Base-by-base conservation (phyloP, 2,113 vertebrate genomes). In the Grallaria varia region DNA sequence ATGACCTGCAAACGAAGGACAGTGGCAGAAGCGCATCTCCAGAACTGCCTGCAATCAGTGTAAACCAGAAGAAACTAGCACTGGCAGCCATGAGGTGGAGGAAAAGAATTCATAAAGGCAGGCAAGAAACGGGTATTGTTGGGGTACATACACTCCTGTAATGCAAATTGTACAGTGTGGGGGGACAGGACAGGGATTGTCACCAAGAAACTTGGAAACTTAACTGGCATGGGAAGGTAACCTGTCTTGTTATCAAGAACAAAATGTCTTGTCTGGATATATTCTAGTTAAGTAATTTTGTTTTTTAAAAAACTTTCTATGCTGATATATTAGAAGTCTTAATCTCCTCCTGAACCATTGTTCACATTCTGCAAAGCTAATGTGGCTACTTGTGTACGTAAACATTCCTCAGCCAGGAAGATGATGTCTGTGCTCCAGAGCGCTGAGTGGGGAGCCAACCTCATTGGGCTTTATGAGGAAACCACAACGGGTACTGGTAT, bases 51-150 rank as follows among this genome's bases (percentile, higher is more conserved):
- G 98, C 98, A 90, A 98, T 99, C 96, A 99, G 73, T 39, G 95
- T 98, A 30, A 99, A 99, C 92, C 99, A 99, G 90, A 99, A 97
- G 95, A 99, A 97, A 75, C 97, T 99, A 80, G 99, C 99, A 5
- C 92, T 98, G 7, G 98, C 99, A 42, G 99, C 99, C 60, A 98
- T 99, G 99, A 98, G 99, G 67, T 99, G 99, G 99, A 99, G 99
- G 75, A 99, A 98, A 84, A 96, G 94, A 59, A 98, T 99, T 91
- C 98, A 99, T 77, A 98, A 96, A 68, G 95, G 90, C 82, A 97
- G 89, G 35, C 96, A 98, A 72, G 97, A 97, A 17, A 97, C 94
- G 7, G 98, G 98, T 93, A 33, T 73, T 47, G 37, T 58, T 39
- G 93, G 97, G 95, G 97, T 98, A 84, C 33, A 4, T 31, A 71